These are phyloP conservation scores for Seriola dumerili DNA, from an alignment of 2,113 vertebrate species.

Conservation along the genomic window DNA sequence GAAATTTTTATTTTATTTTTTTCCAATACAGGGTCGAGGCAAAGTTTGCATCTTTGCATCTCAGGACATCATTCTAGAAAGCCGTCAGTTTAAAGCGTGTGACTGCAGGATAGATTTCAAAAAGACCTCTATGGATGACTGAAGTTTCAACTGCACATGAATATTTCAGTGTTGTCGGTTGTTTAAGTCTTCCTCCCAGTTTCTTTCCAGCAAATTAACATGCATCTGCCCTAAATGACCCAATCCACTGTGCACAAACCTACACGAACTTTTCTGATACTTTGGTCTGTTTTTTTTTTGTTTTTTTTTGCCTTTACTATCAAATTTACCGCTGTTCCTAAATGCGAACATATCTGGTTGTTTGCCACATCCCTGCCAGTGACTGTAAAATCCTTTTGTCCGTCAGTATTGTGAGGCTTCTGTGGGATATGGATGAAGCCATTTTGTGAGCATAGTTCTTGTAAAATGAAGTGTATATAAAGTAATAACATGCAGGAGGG, in stretches of 20 bases:
- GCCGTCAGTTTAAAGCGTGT: neutral
- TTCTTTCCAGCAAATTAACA: conserved; percentile 28
- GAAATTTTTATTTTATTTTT: too few relatives aligned
- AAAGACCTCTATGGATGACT: conserved; percentile 17
- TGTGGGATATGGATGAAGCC: conserved; percentile 69
- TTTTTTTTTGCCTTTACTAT: neutral
- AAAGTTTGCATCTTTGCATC: neutral
- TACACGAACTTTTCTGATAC: conserved; percentile 17
- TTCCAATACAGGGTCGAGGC: too few relatives aligned
- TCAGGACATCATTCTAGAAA: neutral
- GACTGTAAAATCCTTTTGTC: conserved; percentile 54
- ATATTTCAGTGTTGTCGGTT: conserved; percentile 29
- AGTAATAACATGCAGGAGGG: conserved; percentile 81
- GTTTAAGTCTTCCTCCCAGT: conserved; percentile 29
- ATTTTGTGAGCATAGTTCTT: conserved; percentile 79
- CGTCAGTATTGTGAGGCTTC: conserved; percentile 38
- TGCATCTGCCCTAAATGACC: conserved; percentile 14
- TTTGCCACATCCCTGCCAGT: conserved; percentile 9
- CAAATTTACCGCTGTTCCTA: neutral
- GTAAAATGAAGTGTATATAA: conserved; percentile 81
- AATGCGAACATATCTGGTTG: conserved; percentile 30
- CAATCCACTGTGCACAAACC: conserved; percentile 5
- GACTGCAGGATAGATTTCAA: conserved; percentile 8
- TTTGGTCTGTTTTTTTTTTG: neutral
- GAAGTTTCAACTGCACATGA: conserved; percentile 30